A percentile compares a stretch with the other conserved stretches of the same genome.
These are phyloP conservation scores for Acanthiza pusilla DNA, from an alignment of 2,797 vertebrate genomes.

Conservation along the genomic window DNA sequence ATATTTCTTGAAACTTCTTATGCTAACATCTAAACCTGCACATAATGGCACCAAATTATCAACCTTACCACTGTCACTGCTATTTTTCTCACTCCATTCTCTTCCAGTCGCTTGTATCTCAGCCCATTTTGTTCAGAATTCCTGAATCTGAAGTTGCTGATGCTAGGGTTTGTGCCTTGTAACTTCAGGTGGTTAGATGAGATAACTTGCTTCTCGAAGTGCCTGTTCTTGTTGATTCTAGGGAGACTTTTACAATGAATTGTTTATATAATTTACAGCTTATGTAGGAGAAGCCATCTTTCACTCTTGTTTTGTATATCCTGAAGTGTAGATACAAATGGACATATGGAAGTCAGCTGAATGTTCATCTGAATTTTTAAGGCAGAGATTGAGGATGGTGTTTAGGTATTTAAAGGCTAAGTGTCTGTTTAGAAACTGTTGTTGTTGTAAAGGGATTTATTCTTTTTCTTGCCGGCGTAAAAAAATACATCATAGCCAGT, in stretches of 20 bases:
- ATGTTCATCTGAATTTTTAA: background rate
- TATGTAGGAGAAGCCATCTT: background rate
- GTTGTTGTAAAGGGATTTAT: background rate
- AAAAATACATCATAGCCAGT: background rate
- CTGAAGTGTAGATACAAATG: background rate
- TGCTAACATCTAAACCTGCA: background rate
- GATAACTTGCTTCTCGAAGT: background rate
- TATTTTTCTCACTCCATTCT: background rate
- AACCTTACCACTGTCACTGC: fast-evolving
- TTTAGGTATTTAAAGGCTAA: background rate
- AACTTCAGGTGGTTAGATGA: background rate
- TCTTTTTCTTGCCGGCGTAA: background rate
- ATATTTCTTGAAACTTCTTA: background rate
- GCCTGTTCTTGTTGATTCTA: background rate
- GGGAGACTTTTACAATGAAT: background rate
- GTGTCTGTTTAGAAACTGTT: background rate
- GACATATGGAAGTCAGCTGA: background rate
- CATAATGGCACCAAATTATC: background rate
- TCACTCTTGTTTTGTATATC: background rate
- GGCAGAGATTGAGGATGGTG: background rate
- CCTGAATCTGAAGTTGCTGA: background rate
- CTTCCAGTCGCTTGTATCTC: background rate
- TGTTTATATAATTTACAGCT: background rate
- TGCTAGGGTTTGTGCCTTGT: background rate
- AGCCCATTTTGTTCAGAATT: background rate